Percentiles rank a stretch among this genome's conserved stretches.
Evolutionary conservation across 2,888 invertebrate genomes (phyloP).

Genomic region (Drosophila maculinotata): DNA sequence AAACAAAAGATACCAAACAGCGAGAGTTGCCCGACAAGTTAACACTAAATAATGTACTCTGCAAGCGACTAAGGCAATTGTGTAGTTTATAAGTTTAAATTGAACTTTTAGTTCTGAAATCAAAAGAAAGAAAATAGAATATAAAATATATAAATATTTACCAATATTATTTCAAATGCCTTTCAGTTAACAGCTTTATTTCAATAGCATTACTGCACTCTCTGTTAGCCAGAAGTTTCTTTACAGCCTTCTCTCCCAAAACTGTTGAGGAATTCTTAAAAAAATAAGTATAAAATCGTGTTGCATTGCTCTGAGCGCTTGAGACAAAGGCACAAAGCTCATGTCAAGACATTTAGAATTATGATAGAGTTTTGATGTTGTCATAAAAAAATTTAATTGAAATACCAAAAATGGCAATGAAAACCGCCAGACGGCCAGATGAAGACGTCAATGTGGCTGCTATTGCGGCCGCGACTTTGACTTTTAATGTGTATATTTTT

Average conservation of each 20-base stretch:
- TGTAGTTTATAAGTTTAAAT: no score
- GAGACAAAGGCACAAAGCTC: constrained; percentile 61
- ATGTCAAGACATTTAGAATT: constrained; percentile 78
- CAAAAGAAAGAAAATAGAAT: no score
- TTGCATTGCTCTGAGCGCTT: constrained; percentile 25
- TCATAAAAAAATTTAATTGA: constrained; percentile 84
- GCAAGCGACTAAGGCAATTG: not conserved
- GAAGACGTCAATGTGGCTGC: constrained; percentile 58
- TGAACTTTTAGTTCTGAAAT: no score
- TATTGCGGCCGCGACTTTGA: constrained; percentile 39
- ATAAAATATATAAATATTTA: no score
- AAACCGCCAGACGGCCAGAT: constrained; percentile 46
- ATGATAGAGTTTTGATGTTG: constrained; percentile 83
- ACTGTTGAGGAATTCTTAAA: constrained; percentile 42
- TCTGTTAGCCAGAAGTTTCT: not conserved
- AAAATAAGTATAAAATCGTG: constrained; percentile 20
- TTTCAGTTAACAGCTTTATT: not conserved
- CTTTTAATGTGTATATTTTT: constrained; percentile 76
- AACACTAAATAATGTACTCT: no score
- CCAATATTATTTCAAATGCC: no score
- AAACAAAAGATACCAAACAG: constrained; percentile 48
- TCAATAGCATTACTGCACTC: not conserved
- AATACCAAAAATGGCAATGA: constrained; percentile 83
- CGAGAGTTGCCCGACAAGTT: constrained; percentile 34
- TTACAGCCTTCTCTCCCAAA: constrained; percentile 47